phyloP scores from a whole-genome alignment of 2,797 vertebrate genomes.

The Threskiornis aethiopicus region DNA sequence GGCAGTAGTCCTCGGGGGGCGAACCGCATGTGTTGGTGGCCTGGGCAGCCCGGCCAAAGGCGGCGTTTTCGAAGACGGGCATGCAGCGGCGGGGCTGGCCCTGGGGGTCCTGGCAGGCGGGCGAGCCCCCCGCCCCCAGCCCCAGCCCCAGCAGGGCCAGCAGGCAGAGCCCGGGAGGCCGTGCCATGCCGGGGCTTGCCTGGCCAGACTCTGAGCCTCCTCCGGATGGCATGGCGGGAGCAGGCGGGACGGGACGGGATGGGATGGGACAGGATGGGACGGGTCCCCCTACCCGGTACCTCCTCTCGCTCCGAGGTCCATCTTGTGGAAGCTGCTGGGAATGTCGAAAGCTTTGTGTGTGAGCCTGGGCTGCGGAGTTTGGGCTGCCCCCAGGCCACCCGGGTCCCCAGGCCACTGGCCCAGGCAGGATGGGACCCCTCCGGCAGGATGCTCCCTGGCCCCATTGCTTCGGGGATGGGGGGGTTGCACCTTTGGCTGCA shows the following conservation, averaged over 20 bases:
- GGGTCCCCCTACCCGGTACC: not conserved
- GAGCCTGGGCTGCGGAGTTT: fast-evolving
- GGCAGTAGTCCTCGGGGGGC: conserved; percentile 89
- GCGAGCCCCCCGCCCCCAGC: conserved; percentile 67
- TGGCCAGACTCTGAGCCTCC: not conserved
- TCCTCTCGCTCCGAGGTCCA: conserved; percentile 63
- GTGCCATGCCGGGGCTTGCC: conserved; percentile 18
- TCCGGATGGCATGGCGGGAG: not conserved
- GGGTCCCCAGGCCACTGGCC: fast-evolving
- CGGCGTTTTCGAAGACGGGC: conserved; percentile 90
- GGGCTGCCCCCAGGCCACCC: not conserved
- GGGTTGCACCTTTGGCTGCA: not conserved
- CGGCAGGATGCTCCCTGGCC: fast-evolving
- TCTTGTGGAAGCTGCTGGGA: conserved; percentile 72
- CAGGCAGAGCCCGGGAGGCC: not conserved
- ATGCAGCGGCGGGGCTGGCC: conserved; percentile 82
- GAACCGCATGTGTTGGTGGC: conserved; percentile 86
- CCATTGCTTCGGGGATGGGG: fast-evolving
- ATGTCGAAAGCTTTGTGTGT: not conserved
- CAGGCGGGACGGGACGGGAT: not conserved
- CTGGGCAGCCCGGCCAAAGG: conserved; percentile 79
- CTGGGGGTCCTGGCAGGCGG: conserved; percentile 80
- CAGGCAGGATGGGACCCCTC: not conserved
- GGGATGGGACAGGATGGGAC: not conserved
- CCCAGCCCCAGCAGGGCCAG: conserved; percentile 28